Percentiles rank a stretch among this genome's conserved stretches.
Conservation (phyloP, 1,140 invertebrate species). For the Teleogryllus occipitalis region DNA sequence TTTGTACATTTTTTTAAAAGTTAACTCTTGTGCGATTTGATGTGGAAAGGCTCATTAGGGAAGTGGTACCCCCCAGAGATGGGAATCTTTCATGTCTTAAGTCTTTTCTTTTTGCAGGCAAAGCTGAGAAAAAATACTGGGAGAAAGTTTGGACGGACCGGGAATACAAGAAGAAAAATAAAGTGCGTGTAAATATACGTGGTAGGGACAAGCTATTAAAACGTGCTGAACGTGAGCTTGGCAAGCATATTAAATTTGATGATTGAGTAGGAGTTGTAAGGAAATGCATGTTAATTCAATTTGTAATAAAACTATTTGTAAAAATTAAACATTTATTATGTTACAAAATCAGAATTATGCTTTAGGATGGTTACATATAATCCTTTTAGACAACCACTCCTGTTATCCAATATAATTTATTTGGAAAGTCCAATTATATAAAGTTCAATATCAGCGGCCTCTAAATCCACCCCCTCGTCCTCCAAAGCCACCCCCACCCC, state of each 20-base stretch:
- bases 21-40: no score
- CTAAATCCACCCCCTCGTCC: background rate
- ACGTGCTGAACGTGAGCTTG: conserved; percentile 47
- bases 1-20: no score
- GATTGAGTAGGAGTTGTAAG: background rate
- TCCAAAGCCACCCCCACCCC: conserved; percentile 7
- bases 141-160: conserved; percentile 51
- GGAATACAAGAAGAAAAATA: conserved; percentile 46
- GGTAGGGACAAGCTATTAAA: conserved; percentile 56
- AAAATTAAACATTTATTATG: background rate
- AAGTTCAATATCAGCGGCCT: background rate
- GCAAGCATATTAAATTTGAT: conserved; percentile 45
- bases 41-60: no score
- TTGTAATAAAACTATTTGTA: background rate
- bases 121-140: conserved; percentile 55
- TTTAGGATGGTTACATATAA: no score
- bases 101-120: conserved; percentile 36
- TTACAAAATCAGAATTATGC: background rate
- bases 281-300: background rate
- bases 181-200: conserved; percentile 42
- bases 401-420: background rate
- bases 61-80: no score
- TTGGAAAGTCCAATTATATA: background rate
- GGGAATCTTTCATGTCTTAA: no score
- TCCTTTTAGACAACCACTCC: no score